Evolutionary conservation across 1,140 invertebrate genomes (phyloP).

Genomic region (Drosophila simulans): DNA sequence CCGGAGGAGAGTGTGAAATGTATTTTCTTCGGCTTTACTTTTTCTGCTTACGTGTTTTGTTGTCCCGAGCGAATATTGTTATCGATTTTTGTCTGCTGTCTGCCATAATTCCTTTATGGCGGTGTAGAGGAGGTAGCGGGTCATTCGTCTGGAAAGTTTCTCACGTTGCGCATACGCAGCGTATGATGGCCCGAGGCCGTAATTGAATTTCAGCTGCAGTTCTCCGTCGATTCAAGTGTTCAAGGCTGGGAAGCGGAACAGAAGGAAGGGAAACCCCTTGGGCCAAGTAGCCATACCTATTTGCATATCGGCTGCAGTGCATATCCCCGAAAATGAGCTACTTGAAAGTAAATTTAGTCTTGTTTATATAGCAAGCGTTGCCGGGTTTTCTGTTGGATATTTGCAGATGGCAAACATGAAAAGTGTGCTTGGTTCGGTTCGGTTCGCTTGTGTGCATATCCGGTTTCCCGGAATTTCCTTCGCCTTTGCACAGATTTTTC

Average conservation of each 20-base stretch:
- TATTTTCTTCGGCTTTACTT: constrained; percentile 15
- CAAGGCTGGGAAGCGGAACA: constrained; percentile 43
- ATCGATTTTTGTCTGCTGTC: constrained; percentile 59
- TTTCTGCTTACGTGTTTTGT: constrained; percentile 23
- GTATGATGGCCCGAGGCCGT: constrained; percentile 42
- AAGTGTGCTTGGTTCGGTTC: constrained; percentile 42
- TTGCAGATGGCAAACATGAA: constrained; percentile 69
- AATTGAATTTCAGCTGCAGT: constrained; percentile 65
- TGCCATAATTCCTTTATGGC: constrained; percentile 35
- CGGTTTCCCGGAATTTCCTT: constrained; percentile 62
- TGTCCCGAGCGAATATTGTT: constrained; percentile 23
- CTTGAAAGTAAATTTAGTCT: constrained; percentile 72
- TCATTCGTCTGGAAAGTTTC: constrained; percentile 57
- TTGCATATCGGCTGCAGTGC: constrained; percentile 68
- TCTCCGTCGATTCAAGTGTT: constrained; percentile 30
- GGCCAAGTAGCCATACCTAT: constrained; percentile 51
- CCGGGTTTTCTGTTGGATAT: constrained; percentile 44
- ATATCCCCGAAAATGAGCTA: constrained; percentile 62
- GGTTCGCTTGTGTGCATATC: constrained; percentile 58
- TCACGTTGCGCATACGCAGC: constrained; percentile 65
- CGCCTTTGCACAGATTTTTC: constrained; percentile 40
- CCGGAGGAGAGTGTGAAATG: constrained; percentile 45
- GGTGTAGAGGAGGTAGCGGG: constrained; percentile 14
- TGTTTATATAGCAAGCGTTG: constrained; percentile 55
- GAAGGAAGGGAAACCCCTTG: constrained; percentile 5